Evolutionary conservation across 2,797 vertebrate species (phyloP), one percentile per base, ranked within the genome.

Genomic region (Tachyglossus aculeatus): DNA sequence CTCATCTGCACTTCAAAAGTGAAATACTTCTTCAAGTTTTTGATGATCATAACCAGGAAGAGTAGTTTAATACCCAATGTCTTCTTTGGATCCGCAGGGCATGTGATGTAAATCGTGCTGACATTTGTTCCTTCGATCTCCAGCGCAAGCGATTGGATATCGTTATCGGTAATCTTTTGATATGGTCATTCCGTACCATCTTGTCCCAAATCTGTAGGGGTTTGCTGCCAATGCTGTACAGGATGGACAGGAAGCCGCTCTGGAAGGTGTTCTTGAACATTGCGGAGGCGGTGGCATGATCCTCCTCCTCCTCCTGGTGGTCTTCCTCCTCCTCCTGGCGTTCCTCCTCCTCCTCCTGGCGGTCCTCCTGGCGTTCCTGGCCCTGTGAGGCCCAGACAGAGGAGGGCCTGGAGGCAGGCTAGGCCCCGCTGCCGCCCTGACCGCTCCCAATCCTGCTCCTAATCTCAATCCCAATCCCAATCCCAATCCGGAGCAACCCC

Each of bases 211-310:
- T 98, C 85, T 98, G 96, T 16, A 98, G 94, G 2, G 97, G 97
- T 62, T 99, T 98, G 92, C 97, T 98, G 62, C 97, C 97, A 69
- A 98, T 97, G 85, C 97, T 98, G 90, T 99, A 98, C 33, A 98
- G 89, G 82, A 99, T 96, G 16, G 97, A 98, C 33, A 99, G 84
- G 86, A 99, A 98, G 37, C 96, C 96, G 78, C 96, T 97, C 86
- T 99, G 97, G 78, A 98, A 98, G 0, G 96, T 98, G 86, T 98
- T 99, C 88, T 98, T 98, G 88, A 98, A 98, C 97, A 99, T 99
- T 36, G 74, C 82, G n/a, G n/a, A n/a, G 51, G 82, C 74, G 73
- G 78, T n/a, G n/a, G n/a, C n/a, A n/a, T n/a, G n/a, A n/a, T n/a
- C 80, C 67, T 67, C 38, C 52, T 15, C 36, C 9, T 15, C 36